These are phyloP conservation scores for Drosophila mettleri DNA, from an alignment of 2,888 invertebrate genomes.

Conservation along the genomic window DNA sequence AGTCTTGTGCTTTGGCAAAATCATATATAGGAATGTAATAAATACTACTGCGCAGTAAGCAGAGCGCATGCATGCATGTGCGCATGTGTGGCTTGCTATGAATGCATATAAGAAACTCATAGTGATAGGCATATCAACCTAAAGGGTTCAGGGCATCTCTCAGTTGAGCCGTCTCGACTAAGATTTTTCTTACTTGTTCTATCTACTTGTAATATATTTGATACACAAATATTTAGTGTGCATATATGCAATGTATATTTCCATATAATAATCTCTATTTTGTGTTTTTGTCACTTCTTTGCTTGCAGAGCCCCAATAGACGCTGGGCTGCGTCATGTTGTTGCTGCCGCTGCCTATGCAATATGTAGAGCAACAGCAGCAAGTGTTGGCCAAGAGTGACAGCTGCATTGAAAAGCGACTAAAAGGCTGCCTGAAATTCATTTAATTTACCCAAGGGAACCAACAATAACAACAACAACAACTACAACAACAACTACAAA, in stretches of 20 bases:
- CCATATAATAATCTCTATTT: neutral
- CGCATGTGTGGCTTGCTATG: too few relatives aligned
- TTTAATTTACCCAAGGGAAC: conserved; percentile 27
- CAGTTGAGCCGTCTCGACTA: too few relatives aligned
- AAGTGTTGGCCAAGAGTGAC: conserved; percentile 42
- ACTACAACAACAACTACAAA: neutral
- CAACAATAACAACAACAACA: conserved; percentile 1
- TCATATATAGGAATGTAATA: too few relatives aligned
- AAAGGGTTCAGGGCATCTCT: too few relatives aligned
- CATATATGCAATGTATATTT: neutral
- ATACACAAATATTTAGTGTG: too few relatives aligned
- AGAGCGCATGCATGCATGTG: too few relatives aligned
- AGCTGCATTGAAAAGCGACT: conserved; percentile 30
- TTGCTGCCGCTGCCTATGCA: conserved; percentile 50
- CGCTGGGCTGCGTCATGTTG: conserved; percentile 69
- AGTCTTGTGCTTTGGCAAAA: too few relatives aligned
- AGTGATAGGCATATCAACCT: too few relatives aligned
- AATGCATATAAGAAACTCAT: too few relatives aligned
- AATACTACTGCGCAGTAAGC: too few relatives aligned
- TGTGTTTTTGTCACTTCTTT: neutral
- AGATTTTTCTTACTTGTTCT: too few relatives aligned
- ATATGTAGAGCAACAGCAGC: conserved; percentile 51
- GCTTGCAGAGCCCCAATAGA: conserved; percentile 36
- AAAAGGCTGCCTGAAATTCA: conserved; percentile 30
- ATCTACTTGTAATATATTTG: too few relatives aligned